Evolutionary conservation across 1,140 invertebrate species (phyloP).

Genomic region (Drosophila nebulosa): DNA sequence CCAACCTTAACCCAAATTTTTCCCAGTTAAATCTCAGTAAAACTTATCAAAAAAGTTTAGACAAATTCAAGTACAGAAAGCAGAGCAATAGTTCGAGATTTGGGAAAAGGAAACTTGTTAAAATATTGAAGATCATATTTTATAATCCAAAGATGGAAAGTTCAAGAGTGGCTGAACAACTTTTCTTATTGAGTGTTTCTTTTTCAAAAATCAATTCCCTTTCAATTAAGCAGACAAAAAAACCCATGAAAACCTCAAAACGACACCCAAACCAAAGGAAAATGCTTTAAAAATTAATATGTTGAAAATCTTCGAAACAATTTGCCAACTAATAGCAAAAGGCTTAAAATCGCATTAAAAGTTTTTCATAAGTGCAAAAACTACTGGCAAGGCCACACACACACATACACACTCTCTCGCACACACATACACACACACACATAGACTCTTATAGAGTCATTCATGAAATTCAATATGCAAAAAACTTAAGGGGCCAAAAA

Average conservation of each 20-base stretch:
- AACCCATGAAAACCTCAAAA: conserved; percentile 12
- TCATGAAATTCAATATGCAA: conserved; percentile 65
- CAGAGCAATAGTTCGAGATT: no score
- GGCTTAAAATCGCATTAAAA: conserved; percentile 77
- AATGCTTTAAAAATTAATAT: conserved; percentile 66
- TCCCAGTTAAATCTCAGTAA: conserved; percentile 3
- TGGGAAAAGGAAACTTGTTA: no score
- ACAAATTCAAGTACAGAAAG: no score
- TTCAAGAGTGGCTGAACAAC: not conserved
- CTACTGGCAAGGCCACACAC: conserved; percentile 36
- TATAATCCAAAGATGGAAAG: no score
- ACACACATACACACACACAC: conserved; percentile 6
- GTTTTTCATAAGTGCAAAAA: conserved; percentile 38
- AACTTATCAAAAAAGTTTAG: not conserved
- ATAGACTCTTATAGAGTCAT: conserved; percentile 1
- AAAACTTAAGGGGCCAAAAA: conserved; percentile 48
- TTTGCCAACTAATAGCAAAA: conserved; percentile 69
- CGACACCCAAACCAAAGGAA: not conserved
- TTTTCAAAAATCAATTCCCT: conserved; percentile 11
- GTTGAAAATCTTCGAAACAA: conserved; percentile 65
- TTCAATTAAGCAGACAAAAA: conserved; percentile 41
- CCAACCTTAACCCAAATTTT: conserved; percentile 71
- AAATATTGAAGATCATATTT: no score
- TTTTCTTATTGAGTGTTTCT: not conserved
- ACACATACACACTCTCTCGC: conserved; percentile 2